phyloP scores from a whole-genome alignment of 2,888 invertebrate genomes.

The Andrena flavipes region DNA sequence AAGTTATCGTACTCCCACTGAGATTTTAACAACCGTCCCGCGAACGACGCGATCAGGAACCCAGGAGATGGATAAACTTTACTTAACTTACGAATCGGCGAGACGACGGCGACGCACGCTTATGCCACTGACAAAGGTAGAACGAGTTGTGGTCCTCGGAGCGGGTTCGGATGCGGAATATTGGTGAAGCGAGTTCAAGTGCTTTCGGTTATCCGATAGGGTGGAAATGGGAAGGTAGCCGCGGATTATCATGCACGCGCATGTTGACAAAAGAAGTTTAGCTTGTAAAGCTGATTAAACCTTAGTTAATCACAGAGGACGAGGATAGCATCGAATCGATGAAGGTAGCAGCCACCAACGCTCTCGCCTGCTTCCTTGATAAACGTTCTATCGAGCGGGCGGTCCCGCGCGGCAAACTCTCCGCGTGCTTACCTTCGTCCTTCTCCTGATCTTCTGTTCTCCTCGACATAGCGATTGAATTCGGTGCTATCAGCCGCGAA shows the following conservation, averaged over 20 bases:
- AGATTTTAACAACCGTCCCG: constrained; percentile 70
- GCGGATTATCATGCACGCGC: constrained; percentile 83
- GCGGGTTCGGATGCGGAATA: not conserved
- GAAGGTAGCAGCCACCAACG: constrained; percentile 24
- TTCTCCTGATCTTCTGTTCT: constrained; percentile 63
- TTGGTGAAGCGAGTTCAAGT: not conserved
- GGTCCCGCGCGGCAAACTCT: constrained; percentile 82
- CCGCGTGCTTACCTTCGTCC: constrained; percentile 41
- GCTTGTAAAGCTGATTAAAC: constrained; percentile 84
- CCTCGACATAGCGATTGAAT: constrained; percentile 82
- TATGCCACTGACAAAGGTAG: not conserved
- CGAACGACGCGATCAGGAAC: constrained; percentile 78
- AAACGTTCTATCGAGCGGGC: constrained; percentile 75
- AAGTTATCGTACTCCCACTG: not conserved
- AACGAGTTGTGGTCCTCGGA: no score
- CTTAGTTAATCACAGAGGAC: constrained; percentile 83
- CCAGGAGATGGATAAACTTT: constrained; percentile 14
- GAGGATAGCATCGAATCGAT: constrained; percentile 72
- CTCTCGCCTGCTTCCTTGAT: constrained; percentile 68
- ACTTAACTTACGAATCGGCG: not conserved
- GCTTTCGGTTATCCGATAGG: constrained; percentile 41
- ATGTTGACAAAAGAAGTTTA: constrained; percentile 84
- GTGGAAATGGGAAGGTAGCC: constrained; percentile 71
- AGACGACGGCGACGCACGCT: not conserved
- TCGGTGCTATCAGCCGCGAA: constrained; percentile 82